Base-by-base conservation (phyloP, 92 coral and sea anemone genomes). In the Epizoanthus rinbou region DNA sequence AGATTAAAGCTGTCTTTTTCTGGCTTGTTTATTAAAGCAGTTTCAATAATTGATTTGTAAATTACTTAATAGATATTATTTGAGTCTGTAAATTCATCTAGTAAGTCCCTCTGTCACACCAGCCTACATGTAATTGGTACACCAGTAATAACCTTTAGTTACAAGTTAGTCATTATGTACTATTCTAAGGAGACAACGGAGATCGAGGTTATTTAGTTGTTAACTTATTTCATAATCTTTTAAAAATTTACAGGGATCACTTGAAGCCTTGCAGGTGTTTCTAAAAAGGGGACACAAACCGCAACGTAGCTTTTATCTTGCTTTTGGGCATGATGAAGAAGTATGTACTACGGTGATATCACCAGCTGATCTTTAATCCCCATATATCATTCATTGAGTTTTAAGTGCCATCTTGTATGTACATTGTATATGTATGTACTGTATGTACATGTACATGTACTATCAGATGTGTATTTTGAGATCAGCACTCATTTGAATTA, bases 291-390 rank as follows among this genome's bases (percentile, higher is more conserved):
- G 91, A 17, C 83, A 87, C 86, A 78, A 64, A 41, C 98, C 98
- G 45, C 89, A 86, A 22, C 89, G 98, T 19, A 88, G 98, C 18
- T 91, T 95, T 85, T 95, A 87, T 64, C 83, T 95, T 7, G 88
- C 98, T 19, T 95, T 85, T 87, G 98, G 98, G 15, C 98, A 95
- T 86, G 98, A 95, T 73, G 98, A 95, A 69, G 98, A 95, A 94
- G 98, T 95, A 67, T n/a, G 85, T 52, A n/a, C 19, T 52, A n/a
- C 19, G 18, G 21, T 17, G 23, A 25, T 35, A n/a, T 37, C 5
- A 37, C 43, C 43, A 37, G 31, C 31, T 6, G 43, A 58, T 17
- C 14, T 19, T n/a, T n/a, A n/a, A 47, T 47, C 11, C 15, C 15
- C 15, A 21, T 3, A 62, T 64, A 13, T 14, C 10, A 28, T 22